Evolutionary conservation across 1,140 invertebrate genomes (phyloP).

Genomic region (Papilio dardanus): DNA sequence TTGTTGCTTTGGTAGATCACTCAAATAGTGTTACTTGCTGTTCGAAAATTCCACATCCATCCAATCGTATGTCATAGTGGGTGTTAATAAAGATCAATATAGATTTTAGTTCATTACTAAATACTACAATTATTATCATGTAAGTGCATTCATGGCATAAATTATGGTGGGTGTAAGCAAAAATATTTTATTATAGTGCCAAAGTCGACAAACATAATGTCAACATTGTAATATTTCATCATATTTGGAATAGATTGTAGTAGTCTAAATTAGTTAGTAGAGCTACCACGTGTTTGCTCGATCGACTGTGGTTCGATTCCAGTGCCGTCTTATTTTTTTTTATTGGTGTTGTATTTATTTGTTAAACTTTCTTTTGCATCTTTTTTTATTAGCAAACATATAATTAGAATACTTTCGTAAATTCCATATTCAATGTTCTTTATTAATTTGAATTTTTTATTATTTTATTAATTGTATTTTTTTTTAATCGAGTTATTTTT

Average conservation of each 20-base stretch:
- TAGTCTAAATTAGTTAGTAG: no score
- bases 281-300: conserved; percentile 19
- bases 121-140: not conserved
- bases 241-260: conserved; percentile 12
- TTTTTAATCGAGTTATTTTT: conserved; percentile 1
- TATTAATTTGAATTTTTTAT: not conserved
- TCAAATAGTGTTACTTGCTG: not conserved
- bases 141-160: not conserved
- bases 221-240: not conserved
- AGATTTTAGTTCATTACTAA: not conserved
- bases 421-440: not conserved
- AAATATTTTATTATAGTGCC: not conserved
- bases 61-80: not conserved
- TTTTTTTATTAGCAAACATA: not conserved
- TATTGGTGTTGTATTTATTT: not conserved
- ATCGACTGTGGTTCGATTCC: conserved; percentile 31
- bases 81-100: not conserved
- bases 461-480: not conserved
- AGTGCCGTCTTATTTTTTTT: not conserved
- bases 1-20: not conserved
- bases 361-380: conserved; percentile 4
- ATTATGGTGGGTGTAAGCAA: not conserved
- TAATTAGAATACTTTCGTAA: not conserved
- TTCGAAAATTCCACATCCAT: not conserved
- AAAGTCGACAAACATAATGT: not conserved